These are phyloP conservation scores for Scolopax rusticola DNA, from an alignment of 2,797 vertebrate genomes.

Conservation along the genomic window DNA sequence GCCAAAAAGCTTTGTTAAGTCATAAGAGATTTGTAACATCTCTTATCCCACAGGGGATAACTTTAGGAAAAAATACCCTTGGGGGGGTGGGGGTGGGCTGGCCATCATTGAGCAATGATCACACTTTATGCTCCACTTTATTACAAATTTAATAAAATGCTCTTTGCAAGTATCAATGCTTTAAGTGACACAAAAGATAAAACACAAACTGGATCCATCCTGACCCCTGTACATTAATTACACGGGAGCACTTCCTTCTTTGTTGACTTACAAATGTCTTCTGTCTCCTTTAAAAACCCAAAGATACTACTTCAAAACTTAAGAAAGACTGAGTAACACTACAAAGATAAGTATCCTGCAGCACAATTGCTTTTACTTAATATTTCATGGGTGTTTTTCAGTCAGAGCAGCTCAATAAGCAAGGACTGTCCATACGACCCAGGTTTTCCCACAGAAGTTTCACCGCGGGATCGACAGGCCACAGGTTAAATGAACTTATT, in stretches of 20 bases:
- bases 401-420: neutral
- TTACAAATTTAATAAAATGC: neutral
- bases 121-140: neutral
- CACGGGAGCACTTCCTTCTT: neutral
- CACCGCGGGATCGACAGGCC: neutral
- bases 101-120: too few relatives aligned
- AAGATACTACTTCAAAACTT: neutral
- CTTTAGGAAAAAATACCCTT: neutral
- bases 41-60: neutral
- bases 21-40: neutral
- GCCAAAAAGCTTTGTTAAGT: neutral
- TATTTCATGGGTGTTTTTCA: neutral
- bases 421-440: neutral
- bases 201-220: neutral
- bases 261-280: neutral
- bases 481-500: neutral
- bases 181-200: neutral
- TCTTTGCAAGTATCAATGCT: neutral
- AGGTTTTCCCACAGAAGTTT: neutral
- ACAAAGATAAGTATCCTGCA: neutral
- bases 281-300: neutral
- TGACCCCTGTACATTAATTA: neutral
- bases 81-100: neutral
- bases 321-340: neutral
- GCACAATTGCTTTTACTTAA: neutral